Base-by-base conservation (phyloP, 92 coral and sea anemone species). In the Palythoa grandis region DNA sequence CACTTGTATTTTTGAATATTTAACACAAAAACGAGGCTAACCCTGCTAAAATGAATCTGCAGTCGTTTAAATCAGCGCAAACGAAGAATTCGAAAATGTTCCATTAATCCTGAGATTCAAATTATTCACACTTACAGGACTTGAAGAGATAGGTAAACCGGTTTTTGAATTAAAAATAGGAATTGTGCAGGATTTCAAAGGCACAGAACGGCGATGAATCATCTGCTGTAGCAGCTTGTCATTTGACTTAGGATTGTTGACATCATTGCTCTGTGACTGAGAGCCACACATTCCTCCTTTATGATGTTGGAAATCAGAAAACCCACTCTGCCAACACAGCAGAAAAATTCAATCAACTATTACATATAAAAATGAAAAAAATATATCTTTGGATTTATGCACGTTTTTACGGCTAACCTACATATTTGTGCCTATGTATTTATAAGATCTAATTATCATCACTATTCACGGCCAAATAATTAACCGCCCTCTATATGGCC, bases 121-220 rank as follows among this genome's bases (percentile, higher is more conserved):
- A 29, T 29, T 5, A 38, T 37, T 24, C 23, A 82, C 22, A 10
- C 95, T 90, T 72, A 97, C 99, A 68, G 99, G 99, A 82, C 99
- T 97, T 52, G 99, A 97, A 0, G 99, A 97, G 63, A 97, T 87
- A 39, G 99, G 99, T 11, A 97, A 86, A 17, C 99, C 98, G 4
- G 99, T 97, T 84, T 89, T 95, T 22, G 98, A 92, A 84, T 97
- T 93, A 86, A 97, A 97, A 66, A 97, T 90, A 9, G 99, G 97
- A 43, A 93, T 91, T 57, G 99, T 94, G 35, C 98, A 95, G 77
- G 97, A 91, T 43, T 92, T 82, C 22, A 83, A 70, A 43, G 91
- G 93, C 20, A 87, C 88, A 76, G 93, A 87, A 82, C 86, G 91
- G 16, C 86, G 79, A 7, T 66, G 85, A 11, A 80, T 80, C 61